These are phyloP conservation scores for Monopterus albus DNA, from an alignment of 2,113 vertebrate species.

Conservation along the genomic window DNA sequence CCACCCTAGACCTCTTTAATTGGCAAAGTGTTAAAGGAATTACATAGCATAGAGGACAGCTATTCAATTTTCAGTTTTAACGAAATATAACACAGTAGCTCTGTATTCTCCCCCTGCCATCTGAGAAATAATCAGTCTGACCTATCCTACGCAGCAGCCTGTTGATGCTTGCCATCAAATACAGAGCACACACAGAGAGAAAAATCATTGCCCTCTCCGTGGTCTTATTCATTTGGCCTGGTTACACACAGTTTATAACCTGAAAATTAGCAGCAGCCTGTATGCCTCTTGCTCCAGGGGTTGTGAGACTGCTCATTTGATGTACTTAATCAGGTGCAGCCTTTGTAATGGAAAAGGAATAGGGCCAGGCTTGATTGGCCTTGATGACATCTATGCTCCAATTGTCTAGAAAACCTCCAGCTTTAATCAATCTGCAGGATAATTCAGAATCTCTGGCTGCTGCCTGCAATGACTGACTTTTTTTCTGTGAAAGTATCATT, in stretches of 20 bases:
- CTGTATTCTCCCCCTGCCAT: slow-evolving; percentile 74
- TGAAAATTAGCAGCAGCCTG: slow-evolving; percentile 78
- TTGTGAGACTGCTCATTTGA: slow-evolving; percentile 78
- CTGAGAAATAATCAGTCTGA: slow-evolving; percentile 78
- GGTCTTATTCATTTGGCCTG: slow-evolving; percentile 76
- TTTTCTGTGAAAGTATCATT: slow-evolving; percentile 56
- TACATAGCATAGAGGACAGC: slow-evolving; percentile 75
- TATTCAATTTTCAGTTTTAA: slow-evolving; percentile 79
- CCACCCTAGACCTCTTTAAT: slow-evolving; percentile 72
- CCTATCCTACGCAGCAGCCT: slow-evolving; percentile 65
- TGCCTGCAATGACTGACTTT: slow-evolving; percentile 61
- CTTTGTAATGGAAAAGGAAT: slow-evolving; percentile 82
- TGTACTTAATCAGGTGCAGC: slow-evolving; percentile 81
- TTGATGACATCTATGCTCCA: slow-evolving; percentile 83
- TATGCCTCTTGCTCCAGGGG: slow-evolving; percentile 68
- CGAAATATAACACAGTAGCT: slow-evolving; percentile 72
- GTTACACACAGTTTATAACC: slow-evolving; percentile 77
- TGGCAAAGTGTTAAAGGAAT: slow-evolving; percentile 74
- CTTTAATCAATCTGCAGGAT: slow-evolving; percentile 75
- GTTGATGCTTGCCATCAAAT: slow-evolving; percentile 75
- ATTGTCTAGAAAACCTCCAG: slow-evolving; percentile 81
- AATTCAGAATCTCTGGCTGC: slow-evolving; percentile 64
- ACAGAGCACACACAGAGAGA: slow-evolving; percentile 72
- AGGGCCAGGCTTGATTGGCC: slow-evolving; percentile 79
- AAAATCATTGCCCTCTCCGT: slow-evolving; percentile 66